phyloP scores from a whole-genome alignment of 2,797 vertebrate genomes.

The Austrolebias charrua region DNA sequence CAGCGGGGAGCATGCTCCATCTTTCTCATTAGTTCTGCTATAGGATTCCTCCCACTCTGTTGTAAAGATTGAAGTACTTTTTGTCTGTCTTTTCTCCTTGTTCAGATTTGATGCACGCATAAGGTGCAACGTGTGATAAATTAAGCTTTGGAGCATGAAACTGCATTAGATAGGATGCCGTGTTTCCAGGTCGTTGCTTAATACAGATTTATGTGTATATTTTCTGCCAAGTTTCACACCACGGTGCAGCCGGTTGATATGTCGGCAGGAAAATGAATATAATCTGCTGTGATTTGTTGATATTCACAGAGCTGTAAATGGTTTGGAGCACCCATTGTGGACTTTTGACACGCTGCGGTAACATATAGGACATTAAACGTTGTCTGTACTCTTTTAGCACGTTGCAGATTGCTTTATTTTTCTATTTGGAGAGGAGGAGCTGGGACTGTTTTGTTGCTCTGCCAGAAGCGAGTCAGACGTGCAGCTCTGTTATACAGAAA shows the following conservation, averaged over 20 bases:
- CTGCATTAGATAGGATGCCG: slow-evolving; percentile 13
- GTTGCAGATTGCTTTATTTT: slow-evolving; percentile 15
- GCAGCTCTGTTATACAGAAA: slow-evolving; percentile 21
- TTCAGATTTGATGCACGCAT: slow-evolving; percentile 20
- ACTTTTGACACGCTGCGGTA: slow-evolving; percentile 27
- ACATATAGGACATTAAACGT: slow-evolving; percentile 28
- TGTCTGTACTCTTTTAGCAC: slow-evolving; percentile 25
- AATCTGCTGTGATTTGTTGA: slow-evolving; percentile 45
- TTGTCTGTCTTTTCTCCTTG: slow-evolving; percentile 20
- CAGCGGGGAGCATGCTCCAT: slow-evolving; percentile 43
- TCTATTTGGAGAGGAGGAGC: slow-evolving; percentile 20
- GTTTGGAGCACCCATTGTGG: slow-evolving; percentile 34
- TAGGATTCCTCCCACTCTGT: slow-evolving; percentile 30
- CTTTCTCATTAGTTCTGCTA: slow-evolving; percentile 51
- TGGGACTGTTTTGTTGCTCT: slow-evolving; percentile 14
- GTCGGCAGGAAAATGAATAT: slow-evolving; percentile 23
- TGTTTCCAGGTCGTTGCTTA: slow-evolving; percentile 33
- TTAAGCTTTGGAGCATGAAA: slow-evolving; percentile 23
- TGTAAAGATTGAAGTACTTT: slow-evolving; percentile 9
- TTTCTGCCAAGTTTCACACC: slow-evolving; percentile 47
- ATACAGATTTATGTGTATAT: slow-evolving; percentile 36
- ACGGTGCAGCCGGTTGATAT: slow-evolving; percentile 21
- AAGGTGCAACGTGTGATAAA: slow-evolving; percentile 31
- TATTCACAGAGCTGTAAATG: slow-evolving; percentile 41
- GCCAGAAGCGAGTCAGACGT: slow-evolving; percentile 20